Base-by-base conservation (phyloP, 2,888 invertebrate genomes). In the Patella pellucida region DNA sequence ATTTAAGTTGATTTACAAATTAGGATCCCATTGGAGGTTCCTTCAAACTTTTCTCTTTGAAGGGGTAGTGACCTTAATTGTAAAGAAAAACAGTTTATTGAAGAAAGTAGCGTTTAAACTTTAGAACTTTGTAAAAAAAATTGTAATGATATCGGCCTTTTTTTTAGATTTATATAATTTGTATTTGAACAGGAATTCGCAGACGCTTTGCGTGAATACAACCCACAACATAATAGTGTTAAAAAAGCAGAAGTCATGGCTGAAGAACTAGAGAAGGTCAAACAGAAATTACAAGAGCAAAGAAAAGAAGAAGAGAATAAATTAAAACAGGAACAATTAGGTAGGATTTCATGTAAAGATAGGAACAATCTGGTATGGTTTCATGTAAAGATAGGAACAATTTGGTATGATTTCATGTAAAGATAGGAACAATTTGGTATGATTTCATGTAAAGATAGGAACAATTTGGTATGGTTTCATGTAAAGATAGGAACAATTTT, bases 341-440 rank as follows among this genome's bases (percentile, higher is more conserved):
- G 89, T 89, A 74, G n/a, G 75, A 31, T 12, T 19, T 56, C 56
- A 56, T 56, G 56, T 15, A 56, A 1, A 56, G 1, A 11, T 56
- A 1, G 19, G 12, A n/a, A 19, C 15, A 14, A 56, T n/a, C 14
- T 56, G 12, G 11, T 56, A n/a, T 56, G 11, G n/a, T 56, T 56
- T 56, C 54, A n/a, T n/a, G n/a, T n/a, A n/a, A n/a, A n/a, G n/a
- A n/a, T n/a, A n/a, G n/a, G n/a, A n/a, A n/a, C n/a, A n/a, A n/a
- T n/a, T n/a, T n/a, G n/a, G n/a, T n/a, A n/a, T n/a, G n/a, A n/a
- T n/a, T n/a, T n/a, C n/a, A n/a, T n/a, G n/a, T n/a, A n/a, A n/a
- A n/a, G n/a, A n/a, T n/a, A 86, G 71, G 87, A 90, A 77, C 84
- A 84, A 73, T 79, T 86, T 82, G 87, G 89, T 89, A 74, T 23